A percentile compares a stretch with the other conserved stretches of the same genome.
These are phyloP conservation scores for Odontomachus brunneus DNA, from an alignment of 1,140 invertebrate genomes.

Conservation along the genomic window DNA sequence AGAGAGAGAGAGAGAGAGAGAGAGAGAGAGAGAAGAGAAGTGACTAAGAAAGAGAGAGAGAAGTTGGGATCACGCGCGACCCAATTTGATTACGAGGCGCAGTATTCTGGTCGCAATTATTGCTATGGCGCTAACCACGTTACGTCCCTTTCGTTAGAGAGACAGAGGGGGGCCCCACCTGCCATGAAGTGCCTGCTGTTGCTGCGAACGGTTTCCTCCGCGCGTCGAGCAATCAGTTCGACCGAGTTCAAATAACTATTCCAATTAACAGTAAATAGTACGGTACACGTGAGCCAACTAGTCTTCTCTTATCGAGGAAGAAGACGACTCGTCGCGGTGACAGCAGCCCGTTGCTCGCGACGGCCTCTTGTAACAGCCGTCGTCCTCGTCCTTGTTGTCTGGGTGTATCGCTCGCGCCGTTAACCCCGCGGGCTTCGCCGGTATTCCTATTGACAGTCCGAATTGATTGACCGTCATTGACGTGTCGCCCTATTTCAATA, in stretches of 20 bases:
- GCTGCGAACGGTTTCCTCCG: slow-evolving; percentile 32
- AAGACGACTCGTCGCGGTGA: not conserved
- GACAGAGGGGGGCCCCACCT: slow-evolving; percentile 43
- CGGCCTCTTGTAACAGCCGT: no score
- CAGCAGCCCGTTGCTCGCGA: no score
- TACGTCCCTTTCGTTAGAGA: slow-evolving; percentile 56
- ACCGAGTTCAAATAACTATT: slow-evolving; percentile 66
- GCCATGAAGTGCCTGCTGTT: slow-evolving; percentile 11
- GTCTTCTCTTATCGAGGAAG: not conserved
- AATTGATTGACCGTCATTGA: slow-evolving; percentile 15
- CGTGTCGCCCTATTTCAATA: slow-evolving; percentile 6
- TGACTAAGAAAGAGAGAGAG: not conserved
- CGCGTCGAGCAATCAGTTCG: slow-evolving; percentile 39
- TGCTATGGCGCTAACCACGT: slow-evolving; percentile 68
- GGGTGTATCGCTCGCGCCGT: slow-evolving; percentile 27
- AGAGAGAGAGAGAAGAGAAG: not conserved
- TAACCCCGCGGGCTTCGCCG: not conserved
- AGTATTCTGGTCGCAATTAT: slow-evolving; percentile 70
- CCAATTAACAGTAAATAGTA: slow-evolving; percentile 71
- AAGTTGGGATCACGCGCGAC: slow-evolving; percentile 60
- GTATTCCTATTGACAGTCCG: slow-evolving; percentile 31
- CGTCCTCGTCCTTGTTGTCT: no score
- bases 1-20: no score
- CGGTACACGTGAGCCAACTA: slow-evolving; percentile 23
- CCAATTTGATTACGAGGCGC: slow-evolving; percentile 72